A percentile compares a stretch with the other conserved stretches of the same genome.
phyloP scores from a whole-genome alignment of 1,140 invertebrate genomes.

The Caerostris extrusa region DNA sequence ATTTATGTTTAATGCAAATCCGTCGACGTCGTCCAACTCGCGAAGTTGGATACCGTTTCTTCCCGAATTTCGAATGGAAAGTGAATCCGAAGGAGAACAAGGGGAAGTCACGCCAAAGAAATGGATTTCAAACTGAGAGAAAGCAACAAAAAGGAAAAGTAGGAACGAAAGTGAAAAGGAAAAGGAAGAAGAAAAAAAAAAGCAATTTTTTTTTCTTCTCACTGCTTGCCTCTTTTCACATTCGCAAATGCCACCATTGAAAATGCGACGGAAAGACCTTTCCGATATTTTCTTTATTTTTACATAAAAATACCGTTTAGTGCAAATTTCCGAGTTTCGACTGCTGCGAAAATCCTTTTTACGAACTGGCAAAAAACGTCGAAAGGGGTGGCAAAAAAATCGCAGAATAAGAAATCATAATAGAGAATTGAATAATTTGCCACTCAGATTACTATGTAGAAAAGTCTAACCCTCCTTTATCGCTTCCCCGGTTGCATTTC shows the following conservation, averaged over 20 bases:
- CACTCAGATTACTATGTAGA: slow-evolving; percentile 64
- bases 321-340: slow-evolving; percentile 16
- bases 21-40: background rate
- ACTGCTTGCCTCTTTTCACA: background rate
- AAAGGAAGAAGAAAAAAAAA: background rate
- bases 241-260: background rate
- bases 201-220: background rate
- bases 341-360: slow-evolving; percentile 43
- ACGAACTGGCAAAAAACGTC: background rate
- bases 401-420: slow-evolving; percentile 60
- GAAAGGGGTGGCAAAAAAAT: background rate
- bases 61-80: background rate
- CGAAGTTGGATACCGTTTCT: background rate
- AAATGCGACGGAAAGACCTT: slow-evolving; percentile 42
- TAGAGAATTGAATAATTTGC: slow-evolving; percentile 74
- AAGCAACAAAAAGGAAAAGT: background rate
- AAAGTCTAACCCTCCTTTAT: slow-evolving; percentile 55
- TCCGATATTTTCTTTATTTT: slow-evolving; percentile 70
- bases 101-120: background rate
- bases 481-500: slow-evolving; percentile 31
- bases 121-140: background rate
- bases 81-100: slow-evolving; percentile 42
- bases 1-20: slow-evolving; percentile 53
- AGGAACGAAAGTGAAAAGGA: background rate
- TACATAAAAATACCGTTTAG: slow-evolving; percentile 76